A percentile compares a stretch with the other conserved stretches of the same genome.
Evolutionary conservation across 1,140 invertebrate species (phyloP).

Genomic region (Gonioctena quinquepunctata): DNA sequence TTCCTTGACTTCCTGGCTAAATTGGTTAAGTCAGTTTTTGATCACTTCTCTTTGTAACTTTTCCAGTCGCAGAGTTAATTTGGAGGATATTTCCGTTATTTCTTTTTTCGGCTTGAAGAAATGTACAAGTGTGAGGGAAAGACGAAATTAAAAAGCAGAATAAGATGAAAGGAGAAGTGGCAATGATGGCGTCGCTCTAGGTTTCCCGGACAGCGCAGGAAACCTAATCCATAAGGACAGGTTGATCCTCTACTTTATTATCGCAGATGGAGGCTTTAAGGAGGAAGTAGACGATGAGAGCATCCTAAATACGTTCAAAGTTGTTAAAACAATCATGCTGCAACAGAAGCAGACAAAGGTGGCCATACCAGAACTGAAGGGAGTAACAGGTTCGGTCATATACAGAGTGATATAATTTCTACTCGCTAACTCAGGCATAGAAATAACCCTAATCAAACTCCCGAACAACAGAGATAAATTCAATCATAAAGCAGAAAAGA

Average conservation of each 20-base stretch:
- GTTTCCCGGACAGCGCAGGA: too few relatives aligned
- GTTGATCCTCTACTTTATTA: background rate
- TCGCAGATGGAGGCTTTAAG: background rate
- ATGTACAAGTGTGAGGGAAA: too few relatives aligned
- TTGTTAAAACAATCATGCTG: background rate
- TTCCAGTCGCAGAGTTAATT: too few relatives aligned
- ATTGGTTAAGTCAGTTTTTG: too few relatives aligned
- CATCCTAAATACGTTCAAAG: background rate
- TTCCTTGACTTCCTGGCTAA: too few relatives aligned
- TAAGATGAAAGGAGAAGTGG: background rate
- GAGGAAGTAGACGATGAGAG: background rate
- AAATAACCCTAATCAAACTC: background rate
- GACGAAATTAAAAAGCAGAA: too few relatives aligned
- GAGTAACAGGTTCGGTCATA: background rate
- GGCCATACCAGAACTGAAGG: background rate
- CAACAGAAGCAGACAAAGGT: background rate
- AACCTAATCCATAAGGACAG: background rate
- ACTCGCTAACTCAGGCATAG: background rate
- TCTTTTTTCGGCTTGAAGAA: too few relatives aligned
- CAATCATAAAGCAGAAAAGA: background rate
- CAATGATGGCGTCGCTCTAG: background rate
- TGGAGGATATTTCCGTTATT: too few relatives aligned
- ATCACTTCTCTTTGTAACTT: too few relatives aligned
- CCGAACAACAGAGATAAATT: background rate
- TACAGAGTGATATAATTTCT: background rate